Evolutionary conservation across 2,113 vertebrate species (phyloP).

Genomic region (Pelusios castaneus): DNA sequence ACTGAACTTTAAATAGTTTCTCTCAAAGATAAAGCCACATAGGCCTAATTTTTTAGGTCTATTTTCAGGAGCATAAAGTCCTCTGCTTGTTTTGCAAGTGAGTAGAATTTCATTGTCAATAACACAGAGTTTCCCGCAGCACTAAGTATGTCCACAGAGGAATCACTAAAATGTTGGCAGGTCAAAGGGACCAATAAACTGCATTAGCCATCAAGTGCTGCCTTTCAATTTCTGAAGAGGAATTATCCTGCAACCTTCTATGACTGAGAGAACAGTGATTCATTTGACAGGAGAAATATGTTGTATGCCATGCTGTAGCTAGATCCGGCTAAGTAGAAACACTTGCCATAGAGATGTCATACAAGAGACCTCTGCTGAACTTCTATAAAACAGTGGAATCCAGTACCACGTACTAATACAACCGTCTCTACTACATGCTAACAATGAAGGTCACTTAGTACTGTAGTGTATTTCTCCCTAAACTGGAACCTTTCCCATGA

Average conservation of each 20-base stretch:
- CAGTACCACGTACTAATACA: rapidly evolving
- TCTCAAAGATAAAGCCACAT: background rate
- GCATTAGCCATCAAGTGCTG: background rate
- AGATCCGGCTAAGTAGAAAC: background rate
- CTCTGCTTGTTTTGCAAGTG: background rate
- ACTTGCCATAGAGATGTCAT: background rate
- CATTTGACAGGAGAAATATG: background rate
- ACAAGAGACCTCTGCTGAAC: background rate
- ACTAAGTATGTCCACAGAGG: background rate
- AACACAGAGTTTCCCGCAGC: background rate
- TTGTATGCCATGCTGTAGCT: rapidly evolving
- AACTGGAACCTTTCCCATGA: background rate
- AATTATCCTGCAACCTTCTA: background rate
- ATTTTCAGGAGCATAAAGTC: background rate
- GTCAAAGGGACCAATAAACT: background rate
- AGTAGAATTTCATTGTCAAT: background rate
- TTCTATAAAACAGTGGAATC: background rate
- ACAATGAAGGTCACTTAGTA: rapidly evolving
- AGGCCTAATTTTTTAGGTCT: background rate
- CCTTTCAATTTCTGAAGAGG: background rate
- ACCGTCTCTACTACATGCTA: rapidly evolving
- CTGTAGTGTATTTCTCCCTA: rapidly evolving
- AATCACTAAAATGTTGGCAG: background rate
- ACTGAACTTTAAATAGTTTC: background rate
- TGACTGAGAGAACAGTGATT: background rate